Base-by-base conservation (phyloP, 1,140 invertebrate genomes). In the Thaumetopoea pityocampa region DNA sequence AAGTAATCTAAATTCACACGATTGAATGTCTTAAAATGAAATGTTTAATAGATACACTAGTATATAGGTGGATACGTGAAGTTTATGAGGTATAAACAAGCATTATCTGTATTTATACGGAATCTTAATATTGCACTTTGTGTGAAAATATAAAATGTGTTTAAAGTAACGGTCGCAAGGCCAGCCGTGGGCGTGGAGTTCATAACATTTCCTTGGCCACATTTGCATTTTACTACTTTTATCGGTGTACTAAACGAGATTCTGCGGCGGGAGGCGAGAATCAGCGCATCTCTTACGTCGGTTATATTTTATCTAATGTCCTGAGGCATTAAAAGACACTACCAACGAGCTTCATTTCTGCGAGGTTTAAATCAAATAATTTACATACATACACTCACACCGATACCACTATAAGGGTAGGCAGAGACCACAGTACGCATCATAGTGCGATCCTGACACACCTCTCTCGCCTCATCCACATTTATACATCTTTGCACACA, bases 201-300 rank as follows among this genome's bases (percentile, higher is more conserved):
- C 64, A 71, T 66, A 73, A 69, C 67, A 72, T 81, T 72, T 79
- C 64, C 72, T 63, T 71, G 66, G 48, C 37, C 49, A 54, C 58
- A 80, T 82, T 82, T 78, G 69, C 78, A 82, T 82, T 77, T 82
- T 72, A 79, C 78, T 78, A 72, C 71, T 74, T 79, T 73, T 78
- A 72, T 76, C 70, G 62, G 51, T 67, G 67, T 70, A 55, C 42
- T 66, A 73, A 73, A 67, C 60, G 59, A 67, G 59, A 64, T 54
- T 64, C 45, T 54, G 53, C 55, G 49, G 47, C 47, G 60, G 61
- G 51, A 65, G 61, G 57, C 62, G 57, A 57, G 54, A 65, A 65
- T 58, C 46, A 57, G 43, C 48, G 32, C 53, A 33, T 53, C 51
- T 47, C 26, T 45, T 35, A 66, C 64, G 65, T 63, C 58, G 55